Evolutionary conservation across 2,888 invertebrate genomes (phyloP), one percentile per base, ranked within the genome.

Genomic region (Lottia gigantea): DNA sequence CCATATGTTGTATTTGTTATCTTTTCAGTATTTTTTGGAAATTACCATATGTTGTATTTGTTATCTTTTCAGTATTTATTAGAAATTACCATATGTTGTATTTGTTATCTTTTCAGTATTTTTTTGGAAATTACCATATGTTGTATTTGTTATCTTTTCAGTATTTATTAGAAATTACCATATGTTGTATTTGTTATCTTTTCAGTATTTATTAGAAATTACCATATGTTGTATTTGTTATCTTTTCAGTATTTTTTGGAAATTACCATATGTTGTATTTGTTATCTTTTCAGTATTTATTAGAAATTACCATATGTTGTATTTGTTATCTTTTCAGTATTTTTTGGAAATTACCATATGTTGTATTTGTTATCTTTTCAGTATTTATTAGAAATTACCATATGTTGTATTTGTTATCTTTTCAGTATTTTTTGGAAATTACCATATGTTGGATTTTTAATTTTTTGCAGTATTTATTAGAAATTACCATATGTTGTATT

Each of bases 201-300:
- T 86, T 46, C 86, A 91, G 91, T 97, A 97, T 91, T 91, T 98
- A 81, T 90, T 97, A 85, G 98, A 98, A 91, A 94, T 95, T n/a
- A n/a, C n/a, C n/a, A n/a, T n/a, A n/a, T n/a, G n/a, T n/a, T n/a
- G n/a, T n/a, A n/a, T n/a, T 49, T 19, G 0, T n/a, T 19, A 19
- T n/a, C 19, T 23, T n/a, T 16, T 16, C 31, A 31, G 25, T 26
- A 19, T 23, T 67, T 16, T 19, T n/a, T n/a, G n/a, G n/a, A 4
- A 23, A 23, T 63, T 8, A 3, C 8, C 4, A 23, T n/a, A 64
- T 2, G 0, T 64, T 0, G 2, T 23, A 40, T 11, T 40, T 6
- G 2, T 8, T 1, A 40, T 40, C 7, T 40, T 40, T 11, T 40
- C 40, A 40, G 11, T 40, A 61, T 11, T 25, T 12, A 8, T 61